A percentile compares a stretch with the other conserved stretches of the same genome.
These are phyloP conservation scores for Oryzias woworae DNA, from an alignment of 2,113 vertebrate genomes.

Conservation along the genomic window DNA sequence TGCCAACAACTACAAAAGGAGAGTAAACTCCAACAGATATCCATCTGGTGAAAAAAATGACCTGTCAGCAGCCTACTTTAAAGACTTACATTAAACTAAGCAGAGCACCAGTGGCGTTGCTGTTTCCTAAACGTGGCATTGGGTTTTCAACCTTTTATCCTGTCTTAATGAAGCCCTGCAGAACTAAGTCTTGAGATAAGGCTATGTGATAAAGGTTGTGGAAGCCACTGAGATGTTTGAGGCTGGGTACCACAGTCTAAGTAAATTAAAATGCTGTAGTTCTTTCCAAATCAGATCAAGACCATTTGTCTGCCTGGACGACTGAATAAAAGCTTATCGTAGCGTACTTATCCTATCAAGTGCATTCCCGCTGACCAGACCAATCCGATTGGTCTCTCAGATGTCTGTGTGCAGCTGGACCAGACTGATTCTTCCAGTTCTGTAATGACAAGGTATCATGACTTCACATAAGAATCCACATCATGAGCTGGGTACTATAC, in stretches of 20 bases:
- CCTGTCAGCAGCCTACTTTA: conserved; percentile 37
- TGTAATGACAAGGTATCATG: conserved; percentile 34
- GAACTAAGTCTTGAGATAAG: conserved; percentile 34
- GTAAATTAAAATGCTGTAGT: conserved; percentile 63
- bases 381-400: conserved; percentile 51
- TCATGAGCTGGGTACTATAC: neutral
- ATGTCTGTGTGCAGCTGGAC: conserved; percentile 29
- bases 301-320: conserved; percentile 63
- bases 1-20: conserved; percentile 5
- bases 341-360: conserved; percentile 53
- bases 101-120: conserved; percentile 24
- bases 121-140: conserved; percentile 9
- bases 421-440: conserved; percentile 17
- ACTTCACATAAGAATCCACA: conserved; percentile 15
- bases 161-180: conserved; percentile 13
- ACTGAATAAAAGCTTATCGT: conserved; percentile 69
- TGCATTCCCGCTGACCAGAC: conserved; percentile 57
- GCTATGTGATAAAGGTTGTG: conserved; percentile 19
- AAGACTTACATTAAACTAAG: conserved; percentile 35
- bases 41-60: conserved; percentile 36
- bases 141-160: conserved; percentile 23
- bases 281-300: conserved; percentile 79
- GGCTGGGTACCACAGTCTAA: conserved; percentile 50
- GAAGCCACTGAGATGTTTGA: conserved; percentile 44
- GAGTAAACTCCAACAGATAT: conserved; percentile 16